These are phyloP conservation scores for Rhynchonycteris naso DNA, from an alignment of 2,797 vertebrate genomes.

Conservation along the genomic window DNA sequence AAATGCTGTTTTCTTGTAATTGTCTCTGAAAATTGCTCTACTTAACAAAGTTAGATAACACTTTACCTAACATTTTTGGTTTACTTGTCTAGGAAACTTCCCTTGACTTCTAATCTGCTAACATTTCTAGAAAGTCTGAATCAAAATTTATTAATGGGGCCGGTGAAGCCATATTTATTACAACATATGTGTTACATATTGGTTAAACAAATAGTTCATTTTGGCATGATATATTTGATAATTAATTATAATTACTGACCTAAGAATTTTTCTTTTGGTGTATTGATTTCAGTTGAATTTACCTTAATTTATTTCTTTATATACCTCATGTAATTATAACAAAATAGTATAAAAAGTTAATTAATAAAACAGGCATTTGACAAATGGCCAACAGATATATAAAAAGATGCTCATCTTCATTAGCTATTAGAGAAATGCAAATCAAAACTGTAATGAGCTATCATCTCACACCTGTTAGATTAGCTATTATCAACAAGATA, in stretches of 20 bases:
- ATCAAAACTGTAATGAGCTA: too few species aligned
- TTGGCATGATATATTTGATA: neutral
- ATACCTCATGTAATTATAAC: neutral
- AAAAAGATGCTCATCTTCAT: too few species aligned
- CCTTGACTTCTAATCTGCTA: neutral
- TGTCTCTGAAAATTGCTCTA: neutral
- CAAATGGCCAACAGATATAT: too few species aligned
- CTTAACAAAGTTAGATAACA: neutral
- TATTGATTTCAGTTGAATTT: slow-evolving; percentile 13
- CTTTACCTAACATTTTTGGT: neutral
- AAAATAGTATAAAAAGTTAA: neutral
- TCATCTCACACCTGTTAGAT: too few species aligned
- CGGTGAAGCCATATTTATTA: neutral
- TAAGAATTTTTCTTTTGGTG: slow-evolving; percentile 6
- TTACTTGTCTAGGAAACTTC: neutral
- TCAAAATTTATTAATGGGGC: neutral
- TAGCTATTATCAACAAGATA: too few species aligned
- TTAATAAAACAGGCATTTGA: neutral
- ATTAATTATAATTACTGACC: neutral
- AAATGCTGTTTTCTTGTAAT: neutral
- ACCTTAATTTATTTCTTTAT: neutral
- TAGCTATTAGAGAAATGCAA: too few species aligned
- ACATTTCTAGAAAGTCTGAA: neutral
- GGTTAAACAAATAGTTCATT: neutral
- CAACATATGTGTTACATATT: neutral